Base-by-base conservation (phyloP, 2,888 invertebrate genomes). In the Thelaira solivaga region DNA sequence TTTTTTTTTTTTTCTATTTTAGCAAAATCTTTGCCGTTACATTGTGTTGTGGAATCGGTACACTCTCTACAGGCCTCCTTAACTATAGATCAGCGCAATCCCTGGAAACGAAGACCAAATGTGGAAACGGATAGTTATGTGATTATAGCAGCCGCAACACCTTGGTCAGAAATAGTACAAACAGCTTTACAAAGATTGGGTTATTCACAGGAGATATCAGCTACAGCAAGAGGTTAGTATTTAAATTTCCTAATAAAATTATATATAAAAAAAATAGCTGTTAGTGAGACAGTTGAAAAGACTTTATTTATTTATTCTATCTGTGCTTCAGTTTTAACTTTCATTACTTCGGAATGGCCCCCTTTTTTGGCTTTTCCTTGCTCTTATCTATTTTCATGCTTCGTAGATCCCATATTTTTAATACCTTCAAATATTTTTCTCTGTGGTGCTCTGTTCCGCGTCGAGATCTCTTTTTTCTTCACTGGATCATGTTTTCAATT, bases 41-140 rank as follows among this genome's bases (percentile, higher is more conserved):
- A 98, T 89, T 98, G 98, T 88, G 93, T 98, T 78, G 97, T 99
- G 67, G 98, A 98, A 90, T 94, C 94, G 0, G 93, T 96, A 61
- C 93, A 92, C 82, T 93, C 92, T 43, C 89, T 92, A 83, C 95
- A 93, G 85, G 92, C 90, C 86, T 88, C 88, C 20, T 84, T 89
- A n/a, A 85, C 87, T 69, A 86, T 88, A 62, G 89, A 90, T 68
- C 90, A 90, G 80, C 92, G 92, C 83, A 91, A 92, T 41, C 91
- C 91, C 47, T 93, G 92, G 92, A 90, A 93, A 81, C 91, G 94
- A 72, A 90, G 93, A 26, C 92, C 94, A 0, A 92, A 94, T 73
- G 93, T 97, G 59, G 97, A 97, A 89, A 94, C 95, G 1, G 98
- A 99, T 90, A 97, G 97, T 84, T 98, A 96, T 90, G 98, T 98